Evolutionary conservation across 1,140 invertebrate species (phyloP).

Genomic region (Saccostrea cuccullata): DNA sequence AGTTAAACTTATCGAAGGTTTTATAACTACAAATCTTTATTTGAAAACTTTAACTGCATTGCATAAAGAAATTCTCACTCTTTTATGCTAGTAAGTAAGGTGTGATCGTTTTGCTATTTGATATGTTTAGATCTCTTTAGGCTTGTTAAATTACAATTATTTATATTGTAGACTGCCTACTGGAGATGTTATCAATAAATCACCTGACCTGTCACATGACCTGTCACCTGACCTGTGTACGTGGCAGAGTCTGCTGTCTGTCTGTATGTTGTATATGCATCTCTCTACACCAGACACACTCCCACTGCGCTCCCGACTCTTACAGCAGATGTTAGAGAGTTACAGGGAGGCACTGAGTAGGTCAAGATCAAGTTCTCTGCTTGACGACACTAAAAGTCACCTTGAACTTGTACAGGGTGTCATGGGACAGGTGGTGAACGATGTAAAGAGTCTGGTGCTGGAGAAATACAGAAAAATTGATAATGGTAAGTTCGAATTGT

Average conservation of each 20-base stretch:
- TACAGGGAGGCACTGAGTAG: background rate
- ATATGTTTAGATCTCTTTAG: too few species aligned
- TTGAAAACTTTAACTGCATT: too few species aligned
- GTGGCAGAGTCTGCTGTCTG: background rate
- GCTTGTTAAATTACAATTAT: background rate
- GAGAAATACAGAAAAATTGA: background rate
- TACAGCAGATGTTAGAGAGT: background rate
- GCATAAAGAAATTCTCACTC: too few species aligned
- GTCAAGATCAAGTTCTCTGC: background rate
- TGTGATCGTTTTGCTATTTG: too few species aligned
- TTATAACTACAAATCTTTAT: too few species aligned
- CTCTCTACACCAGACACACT: background rate
- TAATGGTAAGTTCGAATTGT: background rate
- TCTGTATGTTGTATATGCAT: background rate
- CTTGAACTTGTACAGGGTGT: background rate
- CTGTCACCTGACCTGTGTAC: background rate
- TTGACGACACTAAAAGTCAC: background rate
- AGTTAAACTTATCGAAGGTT: too few species aligned
- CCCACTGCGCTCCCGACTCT: background rate
- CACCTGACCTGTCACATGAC: background rate
- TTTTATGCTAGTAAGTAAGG: too few species aligned
- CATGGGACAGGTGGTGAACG: background rate
- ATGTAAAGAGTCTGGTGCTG: background rate
- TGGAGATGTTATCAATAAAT: background rate
- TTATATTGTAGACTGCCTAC: background rate